Evolutionary conservation across 2,888 invertebrate genomes (phyloP).

Genomic region (Troides oblongomaculatus): DNA sequence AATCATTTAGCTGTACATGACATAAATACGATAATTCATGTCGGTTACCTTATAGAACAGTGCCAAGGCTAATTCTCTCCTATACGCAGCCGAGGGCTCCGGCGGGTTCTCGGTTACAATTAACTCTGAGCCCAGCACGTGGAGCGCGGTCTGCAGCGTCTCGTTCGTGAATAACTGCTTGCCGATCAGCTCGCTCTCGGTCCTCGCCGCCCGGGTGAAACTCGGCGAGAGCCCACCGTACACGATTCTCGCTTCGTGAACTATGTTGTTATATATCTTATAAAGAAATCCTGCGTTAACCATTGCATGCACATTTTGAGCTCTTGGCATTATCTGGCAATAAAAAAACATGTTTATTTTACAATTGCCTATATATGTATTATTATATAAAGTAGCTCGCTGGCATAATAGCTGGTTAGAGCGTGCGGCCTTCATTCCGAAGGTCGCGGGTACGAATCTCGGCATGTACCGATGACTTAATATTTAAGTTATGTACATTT

Average conservation of each 20-base stretch:
- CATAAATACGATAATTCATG: too few relatives aligned
- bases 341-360: too few relatives aligned
- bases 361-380: too few relatives aligned
- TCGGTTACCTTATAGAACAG: constrained; percentile 82
- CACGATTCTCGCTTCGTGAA: constrained; percentile 69
- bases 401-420: too few relatives aligned
- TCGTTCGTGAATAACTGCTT: constrained; percentile 60
- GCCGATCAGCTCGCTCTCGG: constrained; percentile 71
- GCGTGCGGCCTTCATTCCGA: too few relatives aligned
- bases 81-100: constrained; percentile 80
- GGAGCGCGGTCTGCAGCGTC: constrained; percentile 57
- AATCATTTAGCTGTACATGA: too few relatives aligned
- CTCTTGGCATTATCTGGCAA: constrained; percentile 83
- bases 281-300: constrained; percentile 87
- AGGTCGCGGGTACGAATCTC: too few relatives aligned
- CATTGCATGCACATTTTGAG: constrained; percentile 85
- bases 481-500: too few relatives aligned
- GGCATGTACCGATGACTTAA: too few relatives aligned
- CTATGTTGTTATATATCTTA: constrained; percentile 37
- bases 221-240: constrained; percentile 78
- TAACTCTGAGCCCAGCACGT: constrained; percentile 48
- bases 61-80: constrained; percentile 80
- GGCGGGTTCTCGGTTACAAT: constrained; percentile 65
- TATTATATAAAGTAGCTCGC: too few relatives aligned
- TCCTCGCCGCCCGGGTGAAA: constrained; percentile 68